Evolutionary conservation across 2,888 invertebrate genomes (phyloP), one percentile per base, ranked within the genome.

Genomic region (Troides aeacus): DNA sequence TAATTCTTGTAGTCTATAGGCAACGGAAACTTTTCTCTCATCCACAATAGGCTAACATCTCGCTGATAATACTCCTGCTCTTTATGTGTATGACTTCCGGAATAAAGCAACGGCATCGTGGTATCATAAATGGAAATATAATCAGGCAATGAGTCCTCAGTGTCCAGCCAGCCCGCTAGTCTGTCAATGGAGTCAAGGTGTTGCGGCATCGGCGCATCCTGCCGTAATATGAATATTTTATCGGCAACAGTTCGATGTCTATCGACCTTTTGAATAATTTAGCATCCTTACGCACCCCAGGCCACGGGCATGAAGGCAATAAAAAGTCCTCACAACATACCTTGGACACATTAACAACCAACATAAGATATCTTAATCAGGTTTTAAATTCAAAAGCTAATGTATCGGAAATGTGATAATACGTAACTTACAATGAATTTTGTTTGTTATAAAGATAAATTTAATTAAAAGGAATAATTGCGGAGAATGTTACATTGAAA

Each of bases 171-270:
- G 65, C 74, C 69, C 68, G 71, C 69, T 70, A 72, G 70, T 71
- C 72, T 73, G 73, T 69, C 53, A 50, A 57, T 30, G 10, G 64
- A 61, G 61, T 71, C 72, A 71, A 71, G 70, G 68, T 72, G 62
- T 66, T 66, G 66, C 66, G 68, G 59, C 73, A 73, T 71, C 72
- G 66, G 73, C 73, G 74, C 77, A 78, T 80, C 79, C 79, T 79
- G 80, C 76, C 76, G 72, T 74, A 72, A 73, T 74, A 71, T 73
- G 75, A 76, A 78, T 78, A 78, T 75, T 73, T 76, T 78, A 79
- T 79, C 73, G 73, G 74, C 70, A 70, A 69, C 72, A 64, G 70
- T 70, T 72, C 71, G 76, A 78, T 77, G 72, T 71, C 72, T 77
- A 76, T 77, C 74, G 71, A 64, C 68, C 74, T 73, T 72, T 70